phyloP scores from a whole-genome alignment of 2,113 vertebrate species.

The Oreochromis niloticus region DNA sequence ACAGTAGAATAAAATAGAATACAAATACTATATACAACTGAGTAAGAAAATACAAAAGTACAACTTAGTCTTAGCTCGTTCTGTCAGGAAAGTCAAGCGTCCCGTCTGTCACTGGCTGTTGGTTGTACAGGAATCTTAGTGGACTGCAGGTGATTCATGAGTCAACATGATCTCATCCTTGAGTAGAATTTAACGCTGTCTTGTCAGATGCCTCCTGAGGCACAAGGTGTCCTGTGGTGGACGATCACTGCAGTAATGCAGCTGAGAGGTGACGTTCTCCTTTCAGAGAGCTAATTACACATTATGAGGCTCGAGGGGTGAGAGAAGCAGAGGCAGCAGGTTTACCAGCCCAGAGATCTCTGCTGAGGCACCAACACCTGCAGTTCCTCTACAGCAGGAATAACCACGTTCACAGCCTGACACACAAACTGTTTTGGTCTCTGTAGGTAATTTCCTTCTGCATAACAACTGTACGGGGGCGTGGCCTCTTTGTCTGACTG shows the following conservation, averaged over 20 bases:
- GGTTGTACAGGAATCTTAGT: not conserved
- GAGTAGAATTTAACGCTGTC: accelerated
- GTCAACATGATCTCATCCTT: not conserved
- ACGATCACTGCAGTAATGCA: not conserved
- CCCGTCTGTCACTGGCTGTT: not conserved
- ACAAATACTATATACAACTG: no score
- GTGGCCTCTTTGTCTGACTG: not conserved
- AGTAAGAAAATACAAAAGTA: no score
- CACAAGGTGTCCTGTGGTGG: not conserved
- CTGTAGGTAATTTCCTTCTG: no score
- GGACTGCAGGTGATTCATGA: not conserved
- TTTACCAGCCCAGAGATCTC: not conserved
- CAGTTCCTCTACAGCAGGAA: not conserved
- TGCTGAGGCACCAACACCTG: not conserved
- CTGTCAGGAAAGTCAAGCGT: not conserved
- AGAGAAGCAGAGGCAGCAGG: not conserved
- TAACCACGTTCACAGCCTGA: not conserved
- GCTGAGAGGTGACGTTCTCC: not conserved
- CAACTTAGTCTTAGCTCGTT: not conserved
- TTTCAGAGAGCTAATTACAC: not conserved
- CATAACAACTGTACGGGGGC: not conserved
- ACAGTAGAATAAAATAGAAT: no score
- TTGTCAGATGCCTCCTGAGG: not conserved
- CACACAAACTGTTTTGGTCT: not conserved
- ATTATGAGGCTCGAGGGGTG: not conserved